Evolutionary conservation across 2,888 invertebrate species (phyloP).

Genomic region (Acanthococcus lagerstroemiae): DNA sequence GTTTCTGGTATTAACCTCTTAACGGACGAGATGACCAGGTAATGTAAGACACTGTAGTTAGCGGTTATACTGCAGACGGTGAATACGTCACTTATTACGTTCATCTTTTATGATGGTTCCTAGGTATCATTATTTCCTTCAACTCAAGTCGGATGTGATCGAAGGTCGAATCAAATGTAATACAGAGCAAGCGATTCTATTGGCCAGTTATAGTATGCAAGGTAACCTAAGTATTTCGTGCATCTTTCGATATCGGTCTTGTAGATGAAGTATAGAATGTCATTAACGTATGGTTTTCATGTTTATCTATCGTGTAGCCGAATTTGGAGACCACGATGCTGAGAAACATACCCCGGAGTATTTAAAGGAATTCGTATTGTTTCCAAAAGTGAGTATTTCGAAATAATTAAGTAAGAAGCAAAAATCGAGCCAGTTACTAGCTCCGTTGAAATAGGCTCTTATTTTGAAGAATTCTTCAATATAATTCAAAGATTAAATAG

Average conservation of each 20-base stretch:
- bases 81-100: background rate
- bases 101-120: background rate
- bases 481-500: too few species aligned
- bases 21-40: constrained; percentile 85
- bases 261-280: background rate
- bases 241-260: background rate
- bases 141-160: constrained; percentile 86
- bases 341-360: constrained; percentile 86
- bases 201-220: constrained; percentile 90
- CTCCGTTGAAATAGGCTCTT: too few species aligned
- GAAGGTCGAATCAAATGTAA: constrained; percentile 85
- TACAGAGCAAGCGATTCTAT: constrained; percentile 77
- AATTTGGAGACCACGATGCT: constrained; percentile 85
- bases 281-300: background rate
- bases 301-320: constrained; percentile 49
- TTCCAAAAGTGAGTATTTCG: constrained; percentile 65
- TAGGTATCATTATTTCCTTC: constrained; percentile 87
- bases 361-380: constrained; percentile 77
- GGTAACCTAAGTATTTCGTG: constrained; percentile 39
- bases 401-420: constrained; percentile 39
- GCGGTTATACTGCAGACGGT: too few species aligned
- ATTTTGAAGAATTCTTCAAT: too few species aligned
- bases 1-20: constrained; percentile 78
- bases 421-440: background rate
- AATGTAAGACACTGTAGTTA: too few species aligned